phyloP scores from a whole-genome alignment of 2,113 vertebrate species.

The Neolamprologus caudopunctatus region DNA sequence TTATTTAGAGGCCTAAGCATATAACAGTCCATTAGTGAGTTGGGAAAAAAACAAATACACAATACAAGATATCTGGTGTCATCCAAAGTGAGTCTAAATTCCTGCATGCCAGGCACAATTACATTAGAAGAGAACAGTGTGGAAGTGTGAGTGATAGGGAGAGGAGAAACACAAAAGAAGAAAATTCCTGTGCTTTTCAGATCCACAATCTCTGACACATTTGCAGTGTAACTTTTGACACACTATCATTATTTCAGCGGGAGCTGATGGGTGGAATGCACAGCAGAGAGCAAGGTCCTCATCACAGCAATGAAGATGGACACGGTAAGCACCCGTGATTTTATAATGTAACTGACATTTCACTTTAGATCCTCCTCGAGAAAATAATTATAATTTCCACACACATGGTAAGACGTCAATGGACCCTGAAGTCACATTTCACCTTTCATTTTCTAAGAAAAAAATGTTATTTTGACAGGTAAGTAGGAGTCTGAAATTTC shows the following conservation, averaged over 20 bases:
- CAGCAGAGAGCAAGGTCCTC: background rate
- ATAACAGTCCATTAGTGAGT: conserved; percentile 18
- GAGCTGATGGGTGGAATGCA: background rate
- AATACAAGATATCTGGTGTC: conserved; percentile 8
- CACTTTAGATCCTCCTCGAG: background rate
- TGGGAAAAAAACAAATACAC: background rate
- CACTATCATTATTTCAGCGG: background rate
- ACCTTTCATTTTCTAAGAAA: background rate
- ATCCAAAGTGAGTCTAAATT: background rate
- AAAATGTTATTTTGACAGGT: background rate
- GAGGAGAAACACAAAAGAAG: background rate
- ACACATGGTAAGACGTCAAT: background rate
- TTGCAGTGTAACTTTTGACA: background rate
- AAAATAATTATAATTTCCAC: background rate
- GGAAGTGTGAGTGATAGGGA: background rate
- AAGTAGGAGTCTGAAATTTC: background rate
- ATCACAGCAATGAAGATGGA: background rate
- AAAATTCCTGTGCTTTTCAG: background rate
- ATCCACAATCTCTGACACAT: background rate
- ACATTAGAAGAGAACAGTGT: background rate
- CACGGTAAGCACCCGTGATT: background rate
- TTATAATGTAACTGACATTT: background rate
- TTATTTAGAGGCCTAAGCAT: conserved; percentile 2
- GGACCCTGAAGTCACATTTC: background rate
- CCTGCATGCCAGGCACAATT: background rate